phyloP scores from a whole-genome alignment of 1,140 invertebrate species.

The Acromyrmex heyeri region DNA sequence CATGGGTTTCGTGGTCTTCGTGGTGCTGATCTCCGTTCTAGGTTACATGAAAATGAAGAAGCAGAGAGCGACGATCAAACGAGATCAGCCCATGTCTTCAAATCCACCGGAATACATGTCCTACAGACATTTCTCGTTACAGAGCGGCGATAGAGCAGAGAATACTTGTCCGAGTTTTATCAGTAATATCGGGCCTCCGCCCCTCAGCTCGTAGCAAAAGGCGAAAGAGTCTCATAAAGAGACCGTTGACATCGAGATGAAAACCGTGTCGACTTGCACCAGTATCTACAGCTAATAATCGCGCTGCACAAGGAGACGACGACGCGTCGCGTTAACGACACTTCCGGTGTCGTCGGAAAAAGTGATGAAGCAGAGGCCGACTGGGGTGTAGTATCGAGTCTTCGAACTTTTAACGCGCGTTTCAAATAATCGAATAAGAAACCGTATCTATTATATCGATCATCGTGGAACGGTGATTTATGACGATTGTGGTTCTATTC shows the following conservation, averaged over 20 bases:
- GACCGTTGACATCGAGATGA: constrained; percentile 81
- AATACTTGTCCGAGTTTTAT: constrained; percentile 85
- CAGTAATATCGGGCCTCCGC: constrained; percentile 83
- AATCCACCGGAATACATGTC: constrained; percentile 92
- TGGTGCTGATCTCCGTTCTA: constrained; percentile 93
- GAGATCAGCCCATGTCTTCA: constrained; percentile 89
- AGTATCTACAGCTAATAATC: constrained; percentile 77
- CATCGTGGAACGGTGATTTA: neutral
- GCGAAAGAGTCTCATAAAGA: constrained; percentile 73
- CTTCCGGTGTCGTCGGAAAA: neutral
- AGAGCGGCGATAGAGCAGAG: constrained; percentile 83
- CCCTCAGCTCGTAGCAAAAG: constrained; percentile 85
- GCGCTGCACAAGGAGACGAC: constrained; percentile 19
- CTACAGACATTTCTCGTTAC: constrained; percentile 90
- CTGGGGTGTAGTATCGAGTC: neutral
- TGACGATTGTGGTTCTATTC: constrained; percentile 24
- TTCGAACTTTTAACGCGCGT: neutral
- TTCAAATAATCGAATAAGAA: neutral
- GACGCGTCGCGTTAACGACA: neutral
- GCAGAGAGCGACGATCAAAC: constrained; percentile 91
- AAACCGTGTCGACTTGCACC: constrained; percentile 76
- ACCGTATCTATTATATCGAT: neutral
- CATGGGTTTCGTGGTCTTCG: constrained; percentile 94
- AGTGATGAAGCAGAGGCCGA: neutral
- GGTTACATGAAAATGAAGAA: constrained; percentile 95